Evolutionary conservation across 2,797 vertebrate genomes (phyloP).

Genomic region (Macroramphosus scolopax): DNA sequence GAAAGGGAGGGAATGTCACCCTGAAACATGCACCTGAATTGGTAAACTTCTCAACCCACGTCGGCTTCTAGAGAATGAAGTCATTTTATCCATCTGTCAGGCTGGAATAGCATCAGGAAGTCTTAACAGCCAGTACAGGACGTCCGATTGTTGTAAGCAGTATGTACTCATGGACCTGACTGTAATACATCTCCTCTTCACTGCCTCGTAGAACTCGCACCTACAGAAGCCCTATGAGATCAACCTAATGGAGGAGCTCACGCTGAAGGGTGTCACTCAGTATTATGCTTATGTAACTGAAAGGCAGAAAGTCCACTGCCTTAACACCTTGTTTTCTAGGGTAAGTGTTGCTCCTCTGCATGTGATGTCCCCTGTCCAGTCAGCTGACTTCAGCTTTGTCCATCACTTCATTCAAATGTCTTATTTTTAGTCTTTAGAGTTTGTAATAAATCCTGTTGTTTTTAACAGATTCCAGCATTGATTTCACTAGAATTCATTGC

Average conservation of each 20-base stretch:
- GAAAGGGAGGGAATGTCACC: too few species aligned
- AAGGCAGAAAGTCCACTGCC: conserved; percentile 99
- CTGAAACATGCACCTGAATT: too few species aligned
- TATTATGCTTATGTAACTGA: conserved; percentile 99
- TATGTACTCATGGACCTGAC: too few species aligned
- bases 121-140: too few species aligned
- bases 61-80: too few species aligned
- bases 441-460: too few species aligned
- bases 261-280: conserved; percentile 98
- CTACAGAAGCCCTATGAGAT: conserved; percentile 99
- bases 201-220: conserved; percentile 84
- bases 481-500: neutral
- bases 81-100: too few species aligned
- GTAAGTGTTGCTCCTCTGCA: conserved; percentile 72
- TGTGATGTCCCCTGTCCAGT: neutral
- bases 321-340: conserved; percentile 98
- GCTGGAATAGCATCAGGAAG: too few species aligned
- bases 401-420: too few species aligned
- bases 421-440: too few species aligned
- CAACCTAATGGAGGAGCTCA: conserved; percentile 99
- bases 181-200: neutral
- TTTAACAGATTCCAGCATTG: neutral
- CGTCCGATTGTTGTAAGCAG: too few species aligned
- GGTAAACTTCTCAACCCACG: too few species aligned
- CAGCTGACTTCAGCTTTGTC: neutral